Conservation (phyloP, 2,113 vertebrate genomes). For the Ptyas mucosa region DNA sequence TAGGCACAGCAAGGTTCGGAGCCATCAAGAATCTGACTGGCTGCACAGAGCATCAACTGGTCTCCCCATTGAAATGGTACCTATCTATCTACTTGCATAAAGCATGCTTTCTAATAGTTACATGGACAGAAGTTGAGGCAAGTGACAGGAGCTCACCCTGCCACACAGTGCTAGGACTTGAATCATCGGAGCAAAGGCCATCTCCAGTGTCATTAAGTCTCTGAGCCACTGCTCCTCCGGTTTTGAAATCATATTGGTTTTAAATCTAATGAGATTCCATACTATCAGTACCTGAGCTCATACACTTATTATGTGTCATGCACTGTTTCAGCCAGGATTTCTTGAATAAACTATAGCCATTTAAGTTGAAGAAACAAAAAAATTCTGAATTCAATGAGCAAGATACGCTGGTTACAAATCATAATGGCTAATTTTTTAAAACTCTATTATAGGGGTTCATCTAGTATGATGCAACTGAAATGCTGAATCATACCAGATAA, state of each 20-base stretch:
- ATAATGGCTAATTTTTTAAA: background rate
- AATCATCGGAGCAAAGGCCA: background rate
- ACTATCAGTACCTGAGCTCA: background rate
- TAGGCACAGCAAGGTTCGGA: background rate
- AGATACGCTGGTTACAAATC: background rate
- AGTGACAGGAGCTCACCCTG: background rate
- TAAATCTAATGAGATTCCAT: background rate
- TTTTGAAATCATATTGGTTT: background rate
- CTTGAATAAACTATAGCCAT: background rate
- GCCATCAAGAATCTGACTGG: background rate
- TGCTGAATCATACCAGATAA: background rate
- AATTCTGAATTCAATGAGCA: background rate
- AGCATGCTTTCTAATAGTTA: background rate
- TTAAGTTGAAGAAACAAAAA: background rate
- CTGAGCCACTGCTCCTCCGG: background rate
- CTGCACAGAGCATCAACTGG: background rate
- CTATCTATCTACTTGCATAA: background rate
- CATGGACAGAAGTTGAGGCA: background rate
- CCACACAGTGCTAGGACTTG: background rate
- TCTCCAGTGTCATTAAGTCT: background rate
- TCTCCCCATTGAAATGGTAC: background rate
- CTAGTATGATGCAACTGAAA: background rate
- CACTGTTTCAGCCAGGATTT: background rate
- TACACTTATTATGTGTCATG: background rate
- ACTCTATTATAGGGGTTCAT: background rate